Conservation (phyloP, 2,888 invertebrate species). For the Carabus problematicus region DNA sequence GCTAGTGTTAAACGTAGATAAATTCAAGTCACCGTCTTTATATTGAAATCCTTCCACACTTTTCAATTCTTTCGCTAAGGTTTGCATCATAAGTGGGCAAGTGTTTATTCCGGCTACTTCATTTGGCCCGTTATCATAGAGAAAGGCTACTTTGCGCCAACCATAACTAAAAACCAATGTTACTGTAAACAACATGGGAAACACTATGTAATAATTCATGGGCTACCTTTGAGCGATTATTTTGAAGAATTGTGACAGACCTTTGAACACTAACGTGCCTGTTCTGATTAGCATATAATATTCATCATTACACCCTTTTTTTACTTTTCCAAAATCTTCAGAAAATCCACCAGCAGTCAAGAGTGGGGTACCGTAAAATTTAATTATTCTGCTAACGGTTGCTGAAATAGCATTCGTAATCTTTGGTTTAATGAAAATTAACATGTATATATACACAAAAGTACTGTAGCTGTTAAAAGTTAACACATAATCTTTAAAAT, state of each 20-base stretch:
- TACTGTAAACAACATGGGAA: background rate
- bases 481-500: background rate
- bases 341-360: conserved; percentile 84
- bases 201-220: background rate
- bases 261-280: conserved; percentile 76
- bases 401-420: conserved; percentile 64
- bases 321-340: conserved; percentile 76
- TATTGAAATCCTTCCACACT: conserved; percentile 59
- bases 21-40: conserved; percentile 68
- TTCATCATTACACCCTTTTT: conserved; percentile 74
- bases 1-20: conserved; percentile 62
- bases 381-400: conserved; percentile 78
- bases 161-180: conserved; percentile 64
- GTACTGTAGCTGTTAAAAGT: background rate
- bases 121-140: conserved; percentile 78
- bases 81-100: conserved; percentile 79
- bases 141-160: conserved; percentile 75
- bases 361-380: conserved; percentile 79
- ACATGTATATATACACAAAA: conserved; percentile 1
- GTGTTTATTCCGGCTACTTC: conserved; percentile 73
- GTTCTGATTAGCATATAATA: conserved; percentile 80
- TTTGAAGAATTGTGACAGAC: conserved; percentile 74
- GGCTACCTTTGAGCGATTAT: conserved; percentile 71
- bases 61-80: conserved; percentile 70
- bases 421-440: conserved; percentile 15